Percentiles rank a stretch among this genome's conserved stretches.
phyloP scores from a whole-genome alignment of 2,888 invertebrate genomes.

The Erynnis tages region DNA sequence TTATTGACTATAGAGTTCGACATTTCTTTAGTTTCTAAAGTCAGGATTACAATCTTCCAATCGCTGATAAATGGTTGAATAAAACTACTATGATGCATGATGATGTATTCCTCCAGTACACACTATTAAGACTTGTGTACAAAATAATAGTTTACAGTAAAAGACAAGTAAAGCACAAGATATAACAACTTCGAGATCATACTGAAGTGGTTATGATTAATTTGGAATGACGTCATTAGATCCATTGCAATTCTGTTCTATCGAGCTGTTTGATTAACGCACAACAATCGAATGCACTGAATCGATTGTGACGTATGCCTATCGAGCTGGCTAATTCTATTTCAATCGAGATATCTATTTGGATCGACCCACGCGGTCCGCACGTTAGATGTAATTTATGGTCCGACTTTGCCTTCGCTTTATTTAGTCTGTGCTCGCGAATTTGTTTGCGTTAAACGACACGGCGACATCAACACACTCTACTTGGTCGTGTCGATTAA shows the following conservation, averaged over 20 bases:
- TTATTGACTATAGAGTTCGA: no score
- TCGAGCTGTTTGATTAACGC: conserved; percentile 40
- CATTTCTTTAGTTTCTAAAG: no score
- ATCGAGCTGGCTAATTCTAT: conserved; percentile 43
- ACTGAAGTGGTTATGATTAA: conserved; percentile 5
- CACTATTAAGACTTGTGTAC: no score
- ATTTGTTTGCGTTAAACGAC: conserved; percentile 11
- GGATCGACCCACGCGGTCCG: conserved; percentile 47
- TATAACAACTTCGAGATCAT: no score
- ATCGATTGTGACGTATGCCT: conserved; percentile 29
- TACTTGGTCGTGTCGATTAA: background rate
- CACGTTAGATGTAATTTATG: conserved; percentile 24
- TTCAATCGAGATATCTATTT: conserved; percentile 39
- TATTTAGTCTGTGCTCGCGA: conserved; percentile 21
- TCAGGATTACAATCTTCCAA: no score
- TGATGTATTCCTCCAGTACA: no score
- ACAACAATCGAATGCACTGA: conserved; percentile 35
- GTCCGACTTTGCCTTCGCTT: conserved; percentile 19
- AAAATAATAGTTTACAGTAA: no score
- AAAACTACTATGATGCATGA: no score
- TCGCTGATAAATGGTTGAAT: no score
- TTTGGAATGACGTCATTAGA: conserved; percentile 10
- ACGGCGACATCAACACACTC: background rate
- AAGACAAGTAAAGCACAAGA: no score
- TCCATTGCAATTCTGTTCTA: conserved; percentile 25